phyloP scores from a whole-genome alignment of 2,888 invertebrate species.

The Hartigia nigra region DNA sequence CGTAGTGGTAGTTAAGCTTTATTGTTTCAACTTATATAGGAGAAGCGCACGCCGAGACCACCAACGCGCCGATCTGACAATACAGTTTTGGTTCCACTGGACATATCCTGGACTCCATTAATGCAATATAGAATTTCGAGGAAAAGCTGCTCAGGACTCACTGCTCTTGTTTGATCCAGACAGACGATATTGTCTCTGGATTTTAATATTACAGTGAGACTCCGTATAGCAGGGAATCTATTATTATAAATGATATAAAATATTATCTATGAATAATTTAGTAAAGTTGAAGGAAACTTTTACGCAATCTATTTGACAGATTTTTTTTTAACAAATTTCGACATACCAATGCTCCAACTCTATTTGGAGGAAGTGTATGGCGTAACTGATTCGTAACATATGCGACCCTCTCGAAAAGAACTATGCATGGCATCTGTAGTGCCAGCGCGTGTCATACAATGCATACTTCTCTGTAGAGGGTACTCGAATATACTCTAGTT shows the following conservation, averaged over 20 bases:
- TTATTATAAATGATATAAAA: background rate
- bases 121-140: background rate
- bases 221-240: background rate
- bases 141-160: background rate
- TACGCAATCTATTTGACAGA: background rate
- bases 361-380: slow-evolving; percentile 21
- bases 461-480: slow-evolving; percentile 53
- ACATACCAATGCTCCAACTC: background rate
- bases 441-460: slow-evolving; percentile 64
- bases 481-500: slow-evolving; percentile 43
- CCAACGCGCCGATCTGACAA: slow-evolving; percentile 39
- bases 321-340: background rate
- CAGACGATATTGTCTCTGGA: background rate
- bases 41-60: slow-evolving; percentile 25
- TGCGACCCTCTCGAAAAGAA: slow-evolving; percentile 52
- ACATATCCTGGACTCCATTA: background rate
- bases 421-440: slow-evolving; percentile 60
- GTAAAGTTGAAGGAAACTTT: background rate
- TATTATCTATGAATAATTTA: background rate
- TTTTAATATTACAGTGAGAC: background rate
- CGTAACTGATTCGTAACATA: slow-evolving; percentile 61
- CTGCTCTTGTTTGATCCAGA: background rate
- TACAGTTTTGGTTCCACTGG: slow-evolving; percentile 7
- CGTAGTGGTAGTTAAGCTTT: slow-evolving; percentile 52
- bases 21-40: slow-evolving; percentile 54